These are phyloP conservation scores for Cyprinus carpio DNA, from an alignment of 2,113 vertebrate species.

Conservation along the genomic window DNA sequence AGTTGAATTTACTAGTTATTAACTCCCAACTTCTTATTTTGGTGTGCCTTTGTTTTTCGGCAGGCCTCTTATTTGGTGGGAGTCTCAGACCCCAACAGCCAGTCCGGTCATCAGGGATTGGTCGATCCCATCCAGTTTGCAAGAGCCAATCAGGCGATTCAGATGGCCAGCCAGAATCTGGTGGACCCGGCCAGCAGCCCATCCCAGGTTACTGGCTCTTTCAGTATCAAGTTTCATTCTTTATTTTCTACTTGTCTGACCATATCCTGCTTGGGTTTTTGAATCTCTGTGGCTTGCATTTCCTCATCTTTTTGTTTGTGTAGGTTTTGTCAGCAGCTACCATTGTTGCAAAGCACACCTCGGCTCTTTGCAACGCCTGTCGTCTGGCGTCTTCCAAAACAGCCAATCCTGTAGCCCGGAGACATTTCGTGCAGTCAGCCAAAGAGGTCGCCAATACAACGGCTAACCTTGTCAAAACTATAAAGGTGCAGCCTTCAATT, in stretches of 20 bases:
- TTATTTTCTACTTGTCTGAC: background rate
- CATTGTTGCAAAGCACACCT: slow-evolving; percentile 97
- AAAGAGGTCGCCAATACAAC: slow-evolving; percentile 99
- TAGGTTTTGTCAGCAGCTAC: slow-evolving; percentile 97
- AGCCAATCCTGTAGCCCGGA: slow-evolving; percentile 93
- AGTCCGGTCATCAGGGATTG: slow-evolving; percentile 94
- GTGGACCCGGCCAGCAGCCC: slow-evolving; percentile 96
- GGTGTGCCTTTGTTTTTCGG: background rate
- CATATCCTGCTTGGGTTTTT: background rate
- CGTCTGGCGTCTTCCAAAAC: slow-evolving; percentile 97
- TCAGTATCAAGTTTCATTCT: background rate
- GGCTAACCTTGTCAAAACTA: slow-evolving; percentile 98
- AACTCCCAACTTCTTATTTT: background rate
- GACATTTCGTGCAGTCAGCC: slow-evolving; percentile 98
- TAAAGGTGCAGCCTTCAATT: slow-evolving; percentile 82
- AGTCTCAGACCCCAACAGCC: slow-evolving; percentile 97
- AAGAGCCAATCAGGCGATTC: slow-evolving; percentile 95
- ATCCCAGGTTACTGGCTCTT: slow-evolving; percentile 83
- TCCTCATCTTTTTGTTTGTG: background rate
- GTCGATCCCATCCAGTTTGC: slow-evolving; percentile 98
- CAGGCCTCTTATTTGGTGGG: slow-evolving; percentile 97
- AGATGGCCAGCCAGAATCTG: slow-evolving; percentile 97
- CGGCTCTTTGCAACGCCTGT: slow-evolving; percentile 95
- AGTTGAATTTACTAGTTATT: too few species aligned
- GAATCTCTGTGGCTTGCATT: background rate